phyloP scores from a whole-genome alignment of 2,113 vertebrate genomes.

The Reinhardtius hippoglossoides region DNA sequence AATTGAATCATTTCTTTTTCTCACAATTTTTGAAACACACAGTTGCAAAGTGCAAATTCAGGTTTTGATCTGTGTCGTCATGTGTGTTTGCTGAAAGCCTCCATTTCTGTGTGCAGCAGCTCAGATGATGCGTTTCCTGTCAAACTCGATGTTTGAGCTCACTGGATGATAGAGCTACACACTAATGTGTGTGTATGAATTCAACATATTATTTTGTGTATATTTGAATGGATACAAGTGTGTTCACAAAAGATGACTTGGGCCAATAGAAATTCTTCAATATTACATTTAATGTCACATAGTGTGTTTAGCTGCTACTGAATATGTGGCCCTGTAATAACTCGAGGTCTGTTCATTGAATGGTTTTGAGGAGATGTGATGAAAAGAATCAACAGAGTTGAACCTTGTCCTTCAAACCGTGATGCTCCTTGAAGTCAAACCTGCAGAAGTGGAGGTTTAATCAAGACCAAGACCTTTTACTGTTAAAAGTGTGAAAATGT shows the following conservation, averaged over 20 bases:
- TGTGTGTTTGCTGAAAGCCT: neutral
- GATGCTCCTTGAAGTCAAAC: neutral
- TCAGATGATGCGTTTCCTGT: neutral
- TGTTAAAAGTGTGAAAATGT: neutral
- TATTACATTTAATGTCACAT: too few species aligned
- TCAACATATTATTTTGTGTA: too few species aligned
- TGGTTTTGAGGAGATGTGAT: neutral
- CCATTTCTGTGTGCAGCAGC: neutral
- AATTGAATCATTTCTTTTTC: too few species aligned
- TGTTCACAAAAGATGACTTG: neutral
- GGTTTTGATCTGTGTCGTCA: neutral
- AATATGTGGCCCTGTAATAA: neutral
- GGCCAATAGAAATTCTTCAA: neutral
- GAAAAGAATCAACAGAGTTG: neutral
- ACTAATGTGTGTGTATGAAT: too few species aligned
- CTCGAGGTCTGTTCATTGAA: neutral
- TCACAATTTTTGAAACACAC: too few species aligned
- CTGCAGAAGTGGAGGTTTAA: neutral
- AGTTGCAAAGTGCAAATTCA: neutral
- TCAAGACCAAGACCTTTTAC: neutral
- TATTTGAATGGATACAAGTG: neutral
- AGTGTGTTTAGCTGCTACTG: too few species aligned
- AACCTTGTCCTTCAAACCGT: neutral
- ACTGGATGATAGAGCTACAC: conserved; percentile 1
- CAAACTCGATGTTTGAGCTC: neutral